Evolutionary conservation across 2,888 invertebrate genomes (phyloP).

Genomic region (Dendrolimus pini): DNA sequence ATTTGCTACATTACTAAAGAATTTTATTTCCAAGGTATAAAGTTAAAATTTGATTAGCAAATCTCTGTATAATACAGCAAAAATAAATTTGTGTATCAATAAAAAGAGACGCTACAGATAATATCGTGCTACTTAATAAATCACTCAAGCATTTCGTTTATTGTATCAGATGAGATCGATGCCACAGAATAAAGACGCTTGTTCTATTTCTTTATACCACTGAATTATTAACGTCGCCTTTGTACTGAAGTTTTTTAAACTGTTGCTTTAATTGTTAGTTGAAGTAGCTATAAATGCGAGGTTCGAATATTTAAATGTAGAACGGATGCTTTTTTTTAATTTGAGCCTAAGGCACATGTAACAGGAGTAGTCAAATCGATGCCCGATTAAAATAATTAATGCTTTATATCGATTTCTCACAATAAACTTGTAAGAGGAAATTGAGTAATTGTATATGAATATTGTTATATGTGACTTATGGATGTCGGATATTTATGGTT

Average conservation of each 20-base stretch:
- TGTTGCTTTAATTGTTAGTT: not conserved
- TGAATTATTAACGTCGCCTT: not conserved
- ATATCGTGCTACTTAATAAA: conserved; percentile 34
- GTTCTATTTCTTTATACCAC: not conserved
- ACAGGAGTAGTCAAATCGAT: not conserved
- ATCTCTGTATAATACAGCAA: not conserved
- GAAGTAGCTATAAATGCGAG: not conserved
- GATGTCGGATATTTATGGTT: no score
- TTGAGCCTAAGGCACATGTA: not conserved
- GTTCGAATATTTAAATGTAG: not conserved
- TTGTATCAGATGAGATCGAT: not conserved
- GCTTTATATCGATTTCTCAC: conserved; percentile 8
- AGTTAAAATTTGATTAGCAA: no score
- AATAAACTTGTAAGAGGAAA: not conserved
- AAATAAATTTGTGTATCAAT: conserved; percentile 11
- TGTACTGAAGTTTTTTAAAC: not conserved
- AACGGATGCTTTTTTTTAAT: not conserved
- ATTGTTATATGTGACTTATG: no score
- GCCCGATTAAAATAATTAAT: conserved; percentile 6
- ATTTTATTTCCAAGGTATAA: not conserved
- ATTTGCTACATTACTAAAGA: no score
- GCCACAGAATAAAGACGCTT: not conserved
- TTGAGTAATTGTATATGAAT: not conserved
- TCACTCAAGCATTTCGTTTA: conserved; percentile 20
- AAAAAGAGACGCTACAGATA: conserved; percentile 39